Evolutionary conservation across 2,113 vertebrate species (phyloP), one percentile per base, ranked within the genome.

Genomic region (Scolopax mira): DNA sequence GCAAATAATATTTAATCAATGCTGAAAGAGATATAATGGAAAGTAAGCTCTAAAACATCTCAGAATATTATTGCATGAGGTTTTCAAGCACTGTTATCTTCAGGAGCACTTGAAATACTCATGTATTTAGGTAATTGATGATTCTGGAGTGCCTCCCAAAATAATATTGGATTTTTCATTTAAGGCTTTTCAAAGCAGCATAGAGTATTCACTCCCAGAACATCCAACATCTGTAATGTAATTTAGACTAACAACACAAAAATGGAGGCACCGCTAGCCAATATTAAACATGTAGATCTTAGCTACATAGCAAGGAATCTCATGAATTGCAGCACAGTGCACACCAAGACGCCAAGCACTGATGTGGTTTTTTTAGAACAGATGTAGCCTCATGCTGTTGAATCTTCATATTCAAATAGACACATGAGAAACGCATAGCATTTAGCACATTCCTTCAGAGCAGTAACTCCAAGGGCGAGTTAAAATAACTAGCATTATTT

Each of bases 401-500:
- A 90, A 90, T 93, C 85, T 93, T 93, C 85, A 44, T 92, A 90
- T 94, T 96, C 93, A 95, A 92, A 93, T 90, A 95, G 93, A 88
- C 48, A 74, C 90, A 86, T 48, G 75, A 97, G 90, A 92, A 93
- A 95, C 64, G 61, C 35, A 60, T 11, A 84, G 88, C 75, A 93
- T 93, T 94, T 96, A 92, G 85, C 79, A 88, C 83, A 69, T 93
- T 95, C 94, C 79, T 94, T 90, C 77, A 86, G 82, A 94, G 85
- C 75, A 93, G 65, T 49, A 86, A 78, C 72, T 93, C 92, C 69
- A 89, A 86, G 93, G 94, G 69, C 0, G 0, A 96, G 65, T 84
- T 93, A 90, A 96, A 96, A 96, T 96, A 96, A 93, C 92, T 52
- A 39, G 77, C 82, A 61, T 94, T 95, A 94, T 95, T 95, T 79